Evolutionary conservation across 2,888 invertebrate species (phyloP), one percentile per base, ranked within the genome.

Genomic region (Clusia tigrina): DNA sequence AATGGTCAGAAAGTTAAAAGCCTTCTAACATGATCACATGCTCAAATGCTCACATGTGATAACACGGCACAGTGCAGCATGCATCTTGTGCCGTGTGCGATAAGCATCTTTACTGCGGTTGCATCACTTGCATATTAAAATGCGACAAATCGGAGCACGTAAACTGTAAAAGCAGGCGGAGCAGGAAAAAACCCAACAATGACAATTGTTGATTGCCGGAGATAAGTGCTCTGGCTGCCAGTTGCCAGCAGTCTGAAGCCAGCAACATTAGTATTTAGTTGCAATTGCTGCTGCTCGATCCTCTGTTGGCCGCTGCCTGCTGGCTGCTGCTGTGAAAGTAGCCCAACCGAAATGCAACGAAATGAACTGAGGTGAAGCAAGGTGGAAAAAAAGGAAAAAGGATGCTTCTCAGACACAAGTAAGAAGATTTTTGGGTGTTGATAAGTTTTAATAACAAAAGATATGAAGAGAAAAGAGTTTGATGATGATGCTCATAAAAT

Each of bases 61-160:
- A 25, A 17, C 37, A 54, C n/a, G n/a, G n/a, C n/a, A n/a, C n/a
- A n/a, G n/a, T n/a, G n/a, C n/a, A n/a, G n/a, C n/a, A 32, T 37
- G 54, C 32, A 54, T 54, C 37, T 56, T 15, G 10, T 60, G 23
- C 54, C 62, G 58, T 54, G 25, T 53, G n/a, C n/a, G 55, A 53
- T 59, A 48, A 65, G 64, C 59, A 58, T 67, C 68, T 65, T 62
- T 67, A 66, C 62, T 58, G 58, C 15, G 64, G 70, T 71, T 74
- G 74, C 75, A 71, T 73, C 74, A 73, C 78, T 75, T 79, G 78
- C 78, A 81, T 81, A 81, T 79, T 80, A 81, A 81, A 80, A 72
- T 76, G 73, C 55, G 76, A 76, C 76, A 72, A 75, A 77, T 75
- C 78, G 76, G 78, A 77, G 78, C 75, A 75, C 75, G 75, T 77